Conservation (phyloP, 2,888 invertebrate species). For the Caenorhabditis plicata region DNA sequence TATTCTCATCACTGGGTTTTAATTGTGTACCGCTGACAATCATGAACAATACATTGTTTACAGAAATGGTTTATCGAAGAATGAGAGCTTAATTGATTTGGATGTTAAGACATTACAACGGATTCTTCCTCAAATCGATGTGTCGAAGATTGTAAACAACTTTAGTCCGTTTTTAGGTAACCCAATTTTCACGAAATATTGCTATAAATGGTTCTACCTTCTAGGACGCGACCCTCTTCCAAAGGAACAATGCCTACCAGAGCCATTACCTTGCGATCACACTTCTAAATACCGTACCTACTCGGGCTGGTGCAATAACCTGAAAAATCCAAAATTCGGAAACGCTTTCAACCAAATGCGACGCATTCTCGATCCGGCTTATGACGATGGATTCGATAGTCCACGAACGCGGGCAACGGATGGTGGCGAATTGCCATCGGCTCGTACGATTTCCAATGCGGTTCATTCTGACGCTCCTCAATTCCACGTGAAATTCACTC, state of each 20-base stretch:
- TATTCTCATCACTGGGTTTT: conserved; percentile 59
- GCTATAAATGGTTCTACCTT: neutral
- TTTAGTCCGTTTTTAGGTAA: conserved; percentile 54
- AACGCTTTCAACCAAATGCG: conserved; percentile 61
- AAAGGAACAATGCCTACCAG: conserved; percentile 59
- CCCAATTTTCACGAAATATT: neutral
- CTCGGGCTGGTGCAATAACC: conserved; percentile 82
- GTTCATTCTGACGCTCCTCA: conserved; percentile 54
- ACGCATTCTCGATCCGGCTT: conserved; percentile 71
- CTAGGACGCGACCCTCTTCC: conserved; percentile 38
- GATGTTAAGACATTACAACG: conserved; percentile 57
- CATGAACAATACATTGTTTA: conserved; percentile 3
- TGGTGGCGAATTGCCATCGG: conserved; percentile 59
- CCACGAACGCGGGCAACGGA: conserved; percentile 50
- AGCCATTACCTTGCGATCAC: conserved; percentile 65
- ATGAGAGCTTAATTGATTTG: conserved; percentile 59
- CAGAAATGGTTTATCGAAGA: conserved; percentile 50
- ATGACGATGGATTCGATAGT: conserved; percentile 75
- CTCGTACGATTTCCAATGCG: conserved; percentile 51
- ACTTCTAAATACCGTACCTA: conserved; percentile 75
- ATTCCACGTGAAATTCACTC: conserved; percentile 62
- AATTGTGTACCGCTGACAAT: neutral
- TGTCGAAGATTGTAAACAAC: conserved; percentile 58
- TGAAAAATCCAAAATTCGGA: conserved; percentile 54
- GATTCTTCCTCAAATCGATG: conserved; percentile 61